phyloP scores from a whole-genome alignment of 2,888 invertebrate genomes.

The Thymelicus sylvestris region DNA sequence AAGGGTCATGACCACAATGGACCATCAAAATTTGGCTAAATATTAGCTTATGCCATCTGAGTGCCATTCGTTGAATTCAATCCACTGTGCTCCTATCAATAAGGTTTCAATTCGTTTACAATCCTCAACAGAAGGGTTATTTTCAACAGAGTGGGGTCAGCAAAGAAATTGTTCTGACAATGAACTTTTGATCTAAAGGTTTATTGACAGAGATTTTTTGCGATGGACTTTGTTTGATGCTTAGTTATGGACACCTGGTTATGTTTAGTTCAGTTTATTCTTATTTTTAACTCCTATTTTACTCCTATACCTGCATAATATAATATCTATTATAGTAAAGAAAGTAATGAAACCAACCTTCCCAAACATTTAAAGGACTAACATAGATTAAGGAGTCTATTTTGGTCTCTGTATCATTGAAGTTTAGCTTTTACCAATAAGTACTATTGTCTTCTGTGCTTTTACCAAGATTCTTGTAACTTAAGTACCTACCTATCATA shows the following conservation, averaged over 20 bases:
- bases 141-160: conserved; percentile 59
- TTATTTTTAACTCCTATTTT: not conserved
- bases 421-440: too few relatives aligned
- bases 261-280: conserved; percentile 51
- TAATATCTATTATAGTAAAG: too few relatives aligned
- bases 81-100: conserved; percentile 32
- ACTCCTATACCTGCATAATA: too few relatives aligned
- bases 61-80: conserved; percentile 17
- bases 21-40: conserved; percentile 48
- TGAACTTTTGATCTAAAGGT: conserved; percentile 42
- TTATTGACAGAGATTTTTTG: conserved; percentile 55
- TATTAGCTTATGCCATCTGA: conserved; percentile 29
- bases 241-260: conserved; percentile 63
- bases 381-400: too few relatives aligned
- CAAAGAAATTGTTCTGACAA: conserved; percentile 53
- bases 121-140: conserved; percentile 39
- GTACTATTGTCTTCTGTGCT: too few relatives aligned
- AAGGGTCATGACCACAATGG: conserved; percentile 53
- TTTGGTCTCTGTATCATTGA: too few relatives aligned
- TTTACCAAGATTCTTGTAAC: too few relatives aligned
- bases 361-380: too few relatives aligned
- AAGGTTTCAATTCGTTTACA: conserved; percentile 36
- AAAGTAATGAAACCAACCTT: too few relatives aligned
- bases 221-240: conserved; percentile 34
- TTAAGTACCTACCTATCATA: too few relatives aligned